Evolutionary conservation across 1,140 invertebrate genomes (phyloP).

Genomic region (Chlorops oryzae): DNA sequence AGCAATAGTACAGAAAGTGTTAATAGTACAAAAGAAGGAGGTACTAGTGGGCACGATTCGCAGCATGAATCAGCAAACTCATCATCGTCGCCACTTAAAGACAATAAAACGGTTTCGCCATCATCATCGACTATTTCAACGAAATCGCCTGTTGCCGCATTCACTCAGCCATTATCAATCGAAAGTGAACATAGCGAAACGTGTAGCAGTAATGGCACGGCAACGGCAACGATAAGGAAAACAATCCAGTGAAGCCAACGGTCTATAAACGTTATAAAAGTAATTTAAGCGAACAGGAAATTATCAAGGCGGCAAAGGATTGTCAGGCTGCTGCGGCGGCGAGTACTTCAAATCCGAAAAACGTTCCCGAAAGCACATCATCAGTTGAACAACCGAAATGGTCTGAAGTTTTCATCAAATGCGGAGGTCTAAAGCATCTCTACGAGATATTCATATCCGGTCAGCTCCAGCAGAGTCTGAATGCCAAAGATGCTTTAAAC

Average conservation of each 20-base stretch:
- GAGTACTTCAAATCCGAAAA: conserved; percentile 8
- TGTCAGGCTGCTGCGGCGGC: conserved; percentile 6
- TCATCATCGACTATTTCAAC: no score
- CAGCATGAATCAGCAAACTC: conserved; percentile 20
- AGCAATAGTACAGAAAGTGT: conserved; percentile 35
- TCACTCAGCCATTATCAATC: conserved; percentile 17
- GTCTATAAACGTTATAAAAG: background rate
- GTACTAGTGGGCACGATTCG: conserved; percentile 12
- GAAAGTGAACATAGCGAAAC: conserved; percentile 22
- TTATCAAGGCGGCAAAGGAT: background rate
- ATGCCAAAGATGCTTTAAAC: conserved; percentile 59
- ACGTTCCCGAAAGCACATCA: conserved; percentile 1
- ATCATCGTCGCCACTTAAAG: conserved; percentile 16
- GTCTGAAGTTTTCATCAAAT: conserved; percentile 75
- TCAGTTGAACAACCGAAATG: conserved; percentile 49
- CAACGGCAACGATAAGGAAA: conserved; percentile 34
- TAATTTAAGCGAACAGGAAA: background rate
- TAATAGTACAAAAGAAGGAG: no score
- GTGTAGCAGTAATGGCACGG: conserved; percentile 23
- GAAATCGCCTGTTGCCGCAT: no score
- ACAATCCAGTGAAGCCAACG: conserved; percentile 34
- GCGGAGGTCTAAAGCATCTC: conserved; percentile 78
- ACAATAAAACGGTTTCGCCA: no score
- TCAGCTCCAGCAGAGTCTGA: conserved; percentile 57
- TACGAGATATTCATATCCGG: conserved; percentile 90